Conservation (phyloP, 2,888 invertebrate species). For the Sipha maydis region DNA sequence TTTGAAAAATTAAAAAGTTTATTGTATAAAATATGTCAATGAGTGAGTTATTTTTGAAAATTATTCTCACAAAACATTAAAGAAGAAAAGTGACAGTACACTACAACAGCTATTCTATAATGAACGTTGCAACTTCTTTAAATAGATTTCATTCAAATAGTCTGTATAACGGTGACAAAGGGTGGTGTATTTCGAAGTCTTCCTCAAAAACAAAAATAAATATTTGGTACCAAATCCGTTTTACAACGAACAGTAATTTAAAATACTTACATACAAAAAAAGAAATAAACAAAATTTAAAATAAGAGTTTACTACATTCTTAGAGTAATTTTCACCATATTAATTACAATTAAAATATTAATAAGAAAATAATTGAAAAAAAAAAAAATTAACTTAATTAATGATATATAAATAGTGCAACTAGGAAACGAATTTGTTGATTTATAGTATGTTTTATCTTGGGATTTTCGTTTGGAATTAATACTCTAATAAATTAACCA, state of each 20-base stretch:
- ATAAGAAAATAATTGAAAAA: neutral
- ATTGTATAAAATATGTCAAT: neutral
- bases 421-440: neutral
- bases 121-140: constrained; percentile 55
- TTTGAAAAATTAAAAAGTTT: neutral
- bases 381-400: no score
- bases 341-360: neutral
- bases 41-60: constrained; percentile 30
- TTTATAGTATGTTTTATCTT: neutral
- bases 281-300: constrained; percentile 4
- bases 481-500: neutral
- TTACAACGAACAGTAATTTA: constrained; percentile 4
- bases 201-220: constrained; percentile 60
- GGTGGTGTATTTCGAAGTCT: constrained; percentile 39
- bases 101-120: neutral
- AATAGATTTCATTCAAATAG: constrained; percentile 52
- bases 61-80: neutral
- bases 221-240: constrained; percentile 51
- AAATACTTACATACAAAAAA: constrained; percentile 31
- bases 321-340: neutral
- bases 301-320: constrained; percentile 7
- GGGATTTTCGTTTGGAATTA: constrained; percentile 5
- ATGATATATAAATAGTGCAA: neutral
- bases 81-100: constrained; percentile 51
- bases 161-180: constrained; percentile 46